Base-by-base conservation (phyloP, 2,888 invertebrate genomes). In the Quadriops clusia region DNA sequence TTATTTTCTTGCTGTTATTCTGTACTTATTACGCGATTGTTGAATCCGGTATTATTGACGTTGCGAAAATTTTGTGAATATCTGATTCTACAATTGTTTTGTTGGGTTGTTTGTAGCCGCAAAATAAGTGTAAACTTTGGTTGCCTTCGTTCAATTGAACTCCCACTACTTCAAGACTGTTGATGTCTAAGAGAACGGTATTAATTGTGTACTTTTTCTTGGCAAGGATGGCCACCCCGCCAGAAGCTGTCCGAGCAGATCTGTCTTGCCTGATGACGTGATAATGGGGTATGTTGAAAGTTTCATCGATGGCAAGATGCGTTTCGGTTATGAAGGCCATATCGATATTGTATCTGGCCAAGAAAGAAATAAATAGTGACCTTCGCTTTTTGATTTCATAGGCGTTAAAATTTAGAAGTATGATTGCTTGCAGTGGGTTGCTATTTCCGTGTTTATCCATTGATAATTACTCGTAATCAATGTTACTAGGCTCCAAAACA, bases 301-400 rank as follows among this genome's bases (percentile, higher is more conserved):
- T 13, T 27, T 27, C 27, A n/a, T 17, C 27, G 7, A n/a, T 10
- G 8, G 12, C 15, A 9, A 23, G 23, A 12, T 33, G 33, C 10
- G 28, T 33, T 30, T 33, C 33, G 3, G 29, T 30, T 9, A 32
- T 15, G 28, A 26, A 32, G 12, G 32, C 32, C n/a, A 32, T 32
- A 20, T 32, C 20, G n/a, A 32, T 11, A 13, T 32, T 20, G 16
- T 32, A 29, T 29, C 32, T 32, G 9, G 26, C 28, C 9, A 32
- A 15, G 16, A 32, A 32, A 9, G 28, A 10, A 28, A 17, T 28
- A 16, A 28, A 20, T 20, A 20, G 5, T 10, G 12, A 9, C 15
- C 23, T 10, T 16, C 15, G 12, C 9, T 8, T 13, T 17, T 33
- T 34, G 18, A 34, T 30, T 7, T 28, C 28, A 14, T 32, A 28